Base-by-base conservation (phyloP, 1,140 invertebrate species). In the Drosophila nebulosa region DNA sequence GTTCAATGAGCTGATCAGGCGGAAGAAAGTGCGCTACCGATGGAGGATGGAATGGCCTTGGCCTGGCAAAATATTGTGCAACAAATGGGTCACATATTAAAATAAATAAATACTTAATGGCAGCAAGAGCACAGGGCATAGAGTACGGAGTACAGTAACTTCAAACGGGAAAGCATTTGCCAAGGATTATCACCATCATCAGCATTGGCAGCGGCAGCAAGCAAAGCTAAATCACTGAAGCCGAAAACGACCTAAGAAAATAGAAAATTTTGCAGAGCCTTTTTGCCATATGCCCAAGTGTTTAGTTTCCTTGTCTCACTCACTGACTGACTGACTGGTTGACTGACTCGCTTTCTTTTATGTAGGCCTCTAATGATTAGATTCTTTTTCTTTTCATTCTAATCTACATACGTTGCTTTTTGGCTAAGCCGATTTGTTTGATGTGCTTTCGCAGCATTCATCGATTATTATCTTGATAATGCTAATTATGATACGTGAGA, bases 1-100 rank as follows among this genome's bases (percentile, higher is more conserved):
- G 81, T 74, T 51, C 78, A 85, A 85, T 85, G 81, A 85, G 83
- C 81, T 81, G 81, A 81, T 85, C 81, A 85, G 67, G 78, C 65
- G 81, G 83, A 88, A 85, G 69, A 69, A 75, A 88, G 74, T 81
- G 67, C 78, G 61, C 64, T 61, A 65, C 57, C 16, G n/a, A n/a
- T n/a, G n/a, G n/a, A n/a, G 24, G 24, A 24, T 2, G 7, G 14
- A 26, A 4, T 21, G 53, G 7, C 60, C 75, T 55, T 64, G 68
- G 39, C 12, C 18, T 6, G 10, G 50, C 51, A 63, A 57, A 81
- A 77, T 69, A 71, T 60, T 78, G 63, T 60, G 63, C 74, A 69
- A 67, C 62, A 69, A 68, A 75, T 74, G 52, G 51, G 64, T 39
- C 60, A 69, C 64, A 80, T 68, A 69, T 74, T 64, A 79, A 75